These are phyloP conservation scores for Pygocentrus nattereri DNA, from an alignment of 2,797 vertebrate genomes.

Conservation along the genomic window DNA sequence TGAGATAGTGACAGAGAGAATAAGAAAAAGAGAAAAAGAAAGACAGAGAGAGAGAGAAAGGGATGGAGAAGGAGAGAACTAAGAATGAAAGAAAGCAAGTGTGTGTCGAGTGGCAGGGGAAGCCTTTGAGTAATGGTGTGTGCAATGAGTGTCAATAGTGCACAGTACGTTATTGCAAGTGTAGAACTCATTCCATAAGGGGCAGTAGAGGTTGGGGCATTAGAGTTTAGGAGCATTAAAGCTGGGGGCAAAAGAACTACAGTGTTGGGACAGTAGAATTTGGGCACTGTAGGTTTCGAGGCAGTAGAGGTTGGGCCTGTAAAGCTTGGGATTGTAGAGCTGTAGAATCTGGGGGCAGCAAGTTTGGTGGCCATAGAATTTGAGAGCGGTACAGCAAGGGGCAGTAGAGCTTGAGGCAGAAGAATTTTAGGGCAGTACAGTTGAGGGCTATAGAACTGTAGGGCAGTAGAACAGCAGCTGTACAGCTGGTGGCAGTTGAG, in stretches of 20 bases:
- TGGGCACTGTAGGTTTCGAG: neutral
- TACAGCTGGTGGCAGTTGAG: neutral
- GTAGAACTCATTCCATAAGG: no score
- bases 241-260: neutral
- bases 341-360: neutral
- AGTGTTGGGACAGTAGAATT: neutral
- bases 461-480: neutral
- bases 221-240: neutral
- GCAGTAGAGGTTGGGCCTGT: neutral
- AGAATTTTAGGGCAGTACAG: neutral
- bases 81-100: neutral
- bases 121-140: neutral
- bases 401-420: neutral
- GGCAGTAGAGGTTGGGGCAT: neutral
- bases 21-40: conserved; percentile 3
- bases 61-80: neutral
- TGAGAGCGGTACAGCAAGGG: neutral
- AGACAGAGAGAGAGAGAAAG: neutral
- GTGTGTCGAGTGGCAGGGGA: neutral
- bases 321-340: neutral
- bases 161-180: neutral
- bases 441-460: neutral
- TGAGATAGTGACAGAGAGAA: neutral
- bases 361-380: no score
- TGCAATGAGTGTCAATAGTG: neutral